Evolutionary conservation across 2,113 vertebrate genomes (phyloP), one percentile per base, ranked within the genome.

Genomic region (Sinocyclocheilus grahami): DNA sequence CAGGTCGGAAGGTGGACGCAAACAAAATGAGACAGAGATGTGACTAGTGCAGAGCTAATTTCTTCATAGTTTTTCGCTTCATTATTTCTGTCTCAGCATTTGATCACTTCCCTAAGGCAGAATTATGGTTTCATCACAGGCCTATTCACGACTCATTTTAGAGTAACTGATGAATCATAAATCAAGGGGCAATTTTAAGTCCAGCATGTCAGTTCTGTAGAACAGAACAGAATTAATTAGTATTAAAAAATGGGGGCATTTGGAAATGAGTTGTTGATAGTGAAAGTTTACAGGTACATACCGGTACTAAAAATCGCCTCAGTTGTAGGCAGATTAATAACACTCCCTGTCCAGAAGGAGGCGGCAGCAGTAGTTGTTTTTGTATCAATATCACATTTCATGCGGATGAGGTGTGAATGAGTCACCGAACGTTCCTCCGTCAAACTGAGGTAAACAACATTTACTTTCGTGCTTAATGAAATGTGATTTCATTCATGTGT

Each of bases 341-440:
- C 78, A 7, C 22, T 42, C 14, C 24, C 4, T 67, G 39, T 65
- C 79, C 79, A 27, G 14, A 63, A 16, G 79, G 39, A 14, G 79
- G 79, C 60, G 20, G 1, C 10, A 42, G 79, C 13, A 30, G 12
- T 0, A 65, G 14, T 16, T 16, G 58, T 62, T 62, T 42, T 80
- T 63, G 37, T 27, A 81, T 81, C 60, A 80, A 80, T 82, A 82
- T 65, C n/a, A 48, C 2, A 67, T 82, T 65, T 11, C 79, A 48
- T 30, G 6, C 79, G 39, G 60, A 65, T 63, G 62, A 48, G 48
- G 39, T 48, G 60, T 20, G 39, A 24, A 67, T 27, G 79, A 48
- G 60, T 4, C 42, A 27, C 67, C 42, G 24, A 24, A 24, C 20
- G 9, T 30, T 65, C 2, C 55, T 30, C 14, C 39, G 37, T 24